Conservation (phyloP, 2,113 vertebrate species). For the Cyprinodon tularosa region DNA sequence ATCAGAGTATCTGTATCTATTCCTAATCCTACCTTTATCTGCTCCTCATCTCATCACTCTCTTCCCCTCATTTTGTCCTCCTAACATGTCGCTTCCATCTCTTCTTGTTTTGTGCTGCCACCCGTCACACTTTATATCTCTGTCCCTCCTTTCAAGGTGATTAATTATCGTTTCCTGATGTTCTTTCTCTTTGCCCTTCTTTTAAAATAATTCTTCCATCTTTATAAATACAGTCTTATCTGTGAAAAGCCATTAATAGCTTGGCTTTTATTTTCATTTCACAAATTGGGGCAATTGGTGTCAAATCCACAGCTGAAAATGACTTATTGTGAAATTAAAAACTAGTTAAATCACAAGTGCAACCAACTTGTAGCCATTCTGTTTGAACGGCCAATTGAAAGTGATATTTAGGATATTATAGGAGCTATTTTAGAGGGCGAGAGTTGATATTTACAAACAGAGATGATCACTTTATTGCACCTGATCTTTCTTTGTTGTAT, state of each 20-base stretch:
- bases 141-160: slow-evolving; percentile 49
- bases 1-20: slow-evolving; percentile 42
- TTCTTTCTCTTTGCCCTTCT: slow-evolving; percentile 46
- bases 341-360: slow-evolving; percentile 31
- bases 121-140: not conserved
- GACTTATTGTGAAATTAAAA: slow-evolving; percentile 59
- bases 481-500: not conserved
- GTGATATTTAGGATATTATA: not conserved
- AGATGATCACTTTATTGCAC: not conserved
- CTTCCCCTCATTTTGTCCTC: slow-evolving; percentile 24
- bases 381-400: slow-evolving; percentile 37
- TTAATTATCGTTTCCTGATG: slow-evolving; percentile 64
- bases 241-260: slow-evolving; percentile 56
- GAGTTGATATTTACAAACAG: not conserved
- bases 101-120: not conserved
- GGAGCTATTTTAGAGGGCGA: slow-evolving; percentile 13
- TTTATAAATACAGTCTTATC: slow-evolving; percentile 70
- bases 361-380: slow-evolving; percentile 35
- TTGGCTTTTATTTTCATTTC: slow-evolving; percentile 34
- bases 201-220: slow-evolving; percentile 66
- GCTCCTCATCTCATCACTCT: slow-evolving; percentile 13
- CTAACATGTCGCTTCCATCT: slow-evolving; percentile 18
- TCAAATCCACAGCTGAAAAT: slow-evolving; percentile 48
- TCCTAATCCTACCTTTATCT: slow-evolving; percentile 46
- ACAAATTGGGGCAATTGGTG: slow-evolving; percentile 58